Evolutionary conservation across 2,888 invertebrate genomes (phyloP), one percentile per base, ranked within the genome.

Genomic region (Platerodrilus igneus): DNA sequence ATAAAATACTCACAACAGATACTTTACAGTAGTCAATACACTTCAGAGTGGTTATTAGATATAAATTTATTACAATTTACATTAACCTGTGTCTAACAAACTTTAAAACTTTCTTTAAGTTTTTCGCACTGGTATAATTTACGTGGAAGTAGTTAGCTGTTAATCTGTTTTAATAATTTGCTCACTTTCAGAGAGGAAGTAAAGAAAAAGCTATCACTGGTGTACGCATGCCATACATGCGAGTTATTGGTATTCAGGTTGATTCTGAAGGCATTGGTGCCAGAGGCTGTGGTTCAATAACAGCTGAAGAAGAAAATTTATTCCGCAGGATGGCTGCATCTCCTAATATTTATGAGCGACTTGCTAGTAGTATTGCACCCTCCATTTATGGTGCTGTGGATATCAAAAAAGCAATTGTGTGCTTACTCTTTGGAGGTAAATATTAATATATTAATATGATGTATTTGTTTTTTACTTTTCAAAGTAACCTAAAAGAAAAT

Each of bases 371-470:
- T 31, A 84, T 99, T 58, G 97, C 99, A 0, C 99, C 99, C 0
- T 96, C 96, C 51, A 97, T 99, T 50, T 99, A 81, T 64, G 99
- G 99, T 0, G 86, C 84, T 11, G 65, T 73, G 1, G 97, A 99
- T 64, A 94, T 99, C 54, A 99, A 99, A 67, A 97, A 93, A 68
- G 92, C 97, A 2, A 92, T 99, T 38, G 88, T 94, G 7, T 90
- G 93, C 58, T 73, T 99, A 45, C 71, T 99, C 21, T 96, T 99
- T 72, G 96, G 96, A 53, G 99, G 90, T 73, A 54, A 54, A 28
- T 34, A 6, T 28, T 9, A 2, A 13, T 16, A 20, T 1, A 1
- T 6, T 16, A 28, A 14, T 17, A 7, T 16, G 6, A 5, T 9
- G 14, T 27, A n/a, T n/a, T n/a, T n/a, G n/a, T n/a, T n/a, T n/a